Percentiles rank a stretch among this genome's conserved stretches.
These are phyloP conservation scores for Cynopterus sphinx DNA, from an alignment of 2,797 vertebrate species.

Conservation along the genomic window DNA sequence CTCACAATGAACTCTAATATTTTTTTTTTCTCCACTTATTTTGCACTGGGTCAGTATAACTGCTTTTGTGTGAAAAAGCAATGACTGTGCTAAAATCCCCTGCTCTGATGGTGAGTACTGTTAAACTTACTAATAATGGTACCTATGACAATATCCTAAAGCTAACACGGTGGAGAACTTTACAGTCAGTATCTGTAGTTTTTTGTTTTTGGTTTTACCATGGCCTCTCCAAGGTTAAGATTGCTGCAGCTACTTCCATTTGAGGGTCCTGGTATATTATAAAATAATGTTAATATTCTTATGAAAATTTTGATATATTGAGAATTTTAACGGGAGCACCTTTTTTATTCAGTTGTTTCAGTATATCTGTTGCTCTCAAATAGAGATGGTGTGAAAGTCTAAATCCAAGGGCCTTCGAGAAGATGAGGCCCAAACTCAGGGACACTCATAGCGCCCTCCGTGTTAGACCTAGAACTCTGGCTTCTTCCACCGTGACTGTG, in stretches of 20 bases:
- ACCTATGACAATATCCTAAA: neutral
- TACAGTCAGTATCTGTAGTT: neutral
- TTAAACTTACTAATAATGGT: neutral
- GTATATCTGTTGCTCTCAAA: neutral
- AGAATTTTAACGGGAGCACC: neutral
- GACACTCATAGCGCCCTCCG: fast-evolving
- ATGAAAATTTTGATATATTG: neutral
- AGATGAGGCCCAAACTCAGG: neutral
- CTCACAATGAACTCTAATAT: neutral
- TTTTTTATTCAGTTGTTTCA: neutral
- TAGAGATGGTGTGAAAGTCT: neutral
- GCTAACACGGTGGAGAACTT: neutral
- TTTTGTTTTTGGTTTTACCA: neutral
- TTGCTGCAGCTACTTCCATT: neutral
- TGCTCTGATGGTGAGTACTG: neutral
- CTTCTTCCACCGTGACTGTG: neutral
- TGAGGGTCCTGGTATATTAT: neutral
- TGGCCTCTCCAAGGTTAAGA: neutral
- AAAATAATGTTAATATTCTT: neutral
- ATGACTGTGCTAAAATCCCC: neutral
- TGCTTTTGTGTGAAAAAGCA: neutral
- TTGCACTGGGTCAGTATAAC: neutral
- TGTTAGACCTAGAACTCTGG: neutral
- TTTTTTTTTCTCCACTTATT: neutral
- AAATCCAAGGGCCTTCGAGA: neutral